These are phyloP conservation scores for Amaurobius ferox DNA, from an alignment of 2,888 invertebrate genomes.

Conservation along the genomic window DNA sequence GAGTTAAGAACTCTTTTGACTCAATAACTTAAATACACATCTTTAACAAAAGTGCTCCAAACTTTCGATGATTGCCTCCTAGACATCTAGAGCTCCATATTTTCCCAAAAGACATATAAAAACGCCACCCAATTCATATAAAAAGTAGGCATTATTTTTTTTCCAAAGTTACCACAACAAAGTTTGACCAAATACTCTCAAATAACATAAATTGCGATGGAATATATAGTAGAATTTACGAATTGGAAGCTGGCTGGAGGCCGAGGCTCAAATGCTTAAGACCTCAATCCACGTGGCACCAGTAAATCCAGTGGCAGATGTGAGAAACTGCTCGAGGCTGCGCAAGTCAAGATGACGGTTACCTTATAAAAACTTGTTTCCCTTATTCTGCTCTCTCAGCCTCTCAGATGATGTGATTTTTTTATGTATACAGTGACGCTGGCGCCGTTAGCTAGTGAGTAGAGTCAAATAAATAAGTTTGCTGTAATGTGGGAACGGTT, in stretches of 20 bases:
- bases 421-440: neutral
- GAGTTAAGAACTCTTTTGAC: no score
- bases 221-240: neutral
- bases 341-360: constrained; percentile 52
- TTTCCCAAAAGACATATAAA: no score
- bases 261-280: neutral
- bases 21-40: no score
- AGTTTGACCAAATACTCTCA: neutral
- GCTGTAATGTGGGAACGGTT: constrained; percentile 7
- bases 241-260: neutral
- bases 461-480: constrained; percentile 1
- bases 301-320: constrained; percentile 66
- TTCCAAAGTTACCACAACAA: no score
- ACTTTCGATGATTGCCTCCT: no score
- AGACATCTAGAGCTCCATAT: no score
- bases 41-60: no score
- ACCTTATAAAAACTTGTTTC: constrained; percentile 57
- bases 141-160: no score
- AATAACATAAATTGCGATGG: neutral
- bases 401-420: constrained; percentile 19
- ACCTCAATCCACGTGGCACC: constrained; percentile 36
- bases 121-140: no score
- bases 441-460: constrained; percentile 7
- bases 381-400: constrained; percentile 28
- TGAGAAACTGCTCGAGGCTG: constrained; percentile 59